These are phyloP conservation scores for Crocidura indochinensis DNA, from an alignment of 2,797 vertebrate genomes.

Conservation along the genomic window DNA sequence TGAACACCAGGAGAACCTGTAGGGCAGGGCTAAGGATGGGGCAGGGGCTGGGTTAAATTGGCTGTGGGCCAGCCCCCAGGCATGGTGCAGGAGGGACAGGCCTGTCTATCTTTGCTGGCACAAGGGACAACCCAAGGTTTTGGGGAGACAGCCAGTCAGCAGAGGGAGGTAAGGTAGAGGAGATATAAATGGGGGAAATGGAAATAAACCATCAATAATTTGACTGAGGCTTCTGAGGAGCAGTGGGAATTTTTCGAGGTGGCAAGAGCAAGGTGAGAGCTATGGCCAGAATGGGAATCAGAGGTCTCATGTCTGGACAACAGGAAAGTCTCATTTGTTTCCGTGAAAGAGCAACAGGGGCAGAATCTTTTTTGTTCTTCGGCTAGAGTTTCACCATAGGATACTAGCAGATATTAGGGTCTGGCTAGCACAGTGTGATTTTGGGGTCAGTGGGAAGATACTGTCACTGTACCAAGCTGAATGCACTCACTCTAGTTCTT, in stretches of 20 bases:
- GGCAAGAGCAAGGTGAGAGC: neutral
- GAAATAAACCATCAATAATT: neutral
- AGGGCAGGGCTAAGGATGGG: neutral
- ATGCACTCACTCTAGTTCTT: neutral
- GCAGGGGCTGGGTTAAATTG: neutral
- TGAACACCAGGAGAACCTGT: slow-evolving; percentile 61
- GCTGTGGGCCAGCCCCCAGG: neutral
- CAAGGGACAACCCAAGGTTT: neutral
- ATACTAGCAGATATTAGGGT: neutral
- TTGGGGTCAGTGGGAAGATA: neutral
- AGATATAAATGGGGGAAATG: neutral
- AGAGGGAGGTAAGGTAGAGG: neutral
- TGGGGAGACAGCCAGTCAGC: neutral
- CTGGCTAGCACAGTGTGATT: neutral
- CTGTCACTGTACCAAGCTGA: neutral
- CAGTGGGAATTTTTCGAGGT: neutral
- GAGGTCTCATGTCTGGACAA: neutral
- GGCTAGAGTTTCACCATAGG: neutral
- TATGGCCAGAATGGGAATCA: neutral
- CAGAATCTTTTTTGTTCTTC: neutral
- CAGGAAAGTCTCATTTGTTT: neutral
- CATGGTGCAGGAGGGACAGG: neutral
- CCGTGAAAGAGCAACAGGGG: neutral
- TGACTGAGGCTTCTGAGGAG: neutral
- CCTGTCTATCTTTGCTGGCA: neutral